Evolutionary conservation across 2,113 vertebrate genomes (phyloP).

Genomic region (Machaerirhynchus nigripectus): DNA sequence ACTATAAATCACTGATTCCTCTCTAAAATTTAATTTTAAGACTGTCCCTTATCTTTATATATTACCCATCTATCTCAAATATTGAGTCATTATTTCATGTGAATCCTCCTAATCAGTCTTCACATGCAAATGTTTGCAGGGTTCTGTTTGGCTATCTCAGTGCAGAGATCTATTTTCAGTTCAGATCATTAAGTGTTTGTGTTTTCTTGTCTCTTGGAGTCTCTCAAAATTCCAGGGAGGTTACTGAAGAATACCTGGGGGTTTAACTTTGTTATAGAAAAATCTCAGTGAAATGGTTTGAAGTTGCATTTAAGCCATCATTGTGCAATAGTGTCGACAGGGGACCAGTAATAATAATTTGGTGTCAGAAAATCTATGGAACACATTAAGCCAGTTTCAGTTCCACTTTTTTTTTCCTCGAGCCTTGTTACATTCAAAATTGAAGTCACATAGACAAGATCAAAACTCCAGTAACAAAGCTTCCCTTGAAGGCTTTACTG

Average conservation of each 20-base stretch:
- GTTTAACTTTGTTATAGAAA: constrained; percentile 10
- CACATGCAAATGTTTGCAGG: not conserved
- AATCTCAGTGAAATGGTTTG: constrained; percentile 12
- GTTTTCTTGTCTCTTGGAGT: not conserved
- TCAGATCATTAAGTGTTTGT: not conserved
- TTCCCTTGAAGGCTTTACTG: constrained; percentile 41
- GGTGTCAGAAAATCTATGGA: constrained; percentile 70
- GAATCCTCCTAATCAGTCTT: not conserved
- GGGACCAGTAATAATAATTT: constrained; percentile 53
- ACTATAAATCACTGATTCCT: not conserved
- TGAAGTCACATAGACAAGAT: constrained; percentile 11
- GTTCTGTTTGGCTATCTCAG: not conserved
- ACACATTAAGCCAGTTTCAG: constrained; percentile 55
- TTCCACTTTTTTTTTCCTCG: not conserved
- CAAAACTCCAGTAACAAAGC: constrained; percentile 18
- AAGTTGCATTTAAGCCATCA: constrained; percentile 33
- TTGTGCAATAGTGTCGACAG: not conserved
- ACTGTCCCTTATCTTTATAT: not conserved
- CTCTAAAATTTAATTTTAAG: constrained; percentile 21
- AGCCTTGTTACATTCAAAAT: constrained; percentile 26
- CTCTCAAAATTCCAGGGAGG: not conserved
- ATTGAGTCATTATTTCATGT: not conserved
- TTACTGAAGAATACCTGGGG: not conserved
- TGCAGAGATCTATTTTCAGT: not conserved
- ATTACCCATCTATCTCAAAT: not conserved